A percentile compares a stretch with the other conserved stretches of the same genome.
These are phyloP conservation scores for Trimorus sp. DNA, from an alignment of 2,888 invertebrate species.

Conservation along the genomic window DNA sequence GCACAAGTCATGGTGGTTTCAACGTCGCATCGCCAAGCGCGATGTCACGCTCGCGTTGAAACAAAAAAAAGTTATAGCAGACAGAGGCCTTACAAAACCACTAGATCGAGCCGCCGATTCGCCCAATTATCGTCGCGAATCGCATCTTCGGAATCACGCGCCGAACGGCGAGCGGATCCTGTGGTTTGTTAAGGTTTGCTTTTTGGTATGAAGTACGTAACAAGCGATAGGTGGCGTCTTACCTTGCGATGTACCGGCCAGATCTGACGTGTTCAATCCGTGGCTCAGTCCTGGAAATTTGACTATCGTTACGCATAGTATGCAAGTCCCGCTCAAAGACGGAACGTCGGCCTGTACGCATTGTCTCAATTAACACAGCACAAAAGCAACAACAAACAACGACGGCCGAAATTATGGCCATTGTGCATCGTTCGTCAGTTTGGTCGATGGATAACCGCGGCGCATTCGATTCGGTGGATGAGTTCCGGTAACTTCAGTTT, in stretches of 20 bases:
- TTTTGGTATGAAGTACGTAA: constrained; percentile 32
- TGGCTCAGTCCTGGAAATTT: constrained; percentile 82
- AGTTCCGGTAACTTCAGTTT: neutral
- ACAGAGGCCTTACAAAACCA: constrained; percentile 65
- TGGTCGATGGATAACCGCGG: neutral
- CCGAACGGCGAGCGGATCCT: constrained; percentile 43
- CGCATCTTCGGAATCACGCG: no score
- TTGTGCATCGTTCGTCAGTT: neutral
- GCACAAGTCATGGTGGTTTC: constrained; percentile 79
- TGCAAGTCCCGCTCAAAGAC: constrained; percentile 63
- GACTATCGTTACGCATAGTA: constrained; percentile 80
- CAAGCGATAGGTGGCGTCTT: constrained; percentile 72
- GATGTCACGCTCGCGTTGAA: constrained; percentile 31
- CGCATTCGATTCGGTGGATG: neutral
- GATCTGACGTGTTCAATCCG: constrained; percentile 83
- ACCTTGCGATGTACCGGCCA: constrained; percentile 94
- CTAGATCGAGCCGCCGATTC: constrained; percentile 18
- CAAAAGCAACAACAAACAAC: constrained; percentile 18
- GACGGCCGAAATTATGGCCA: no score
- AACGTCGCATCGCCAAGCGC: no score
- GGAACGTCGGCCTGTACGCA: constrained; percentile 79
- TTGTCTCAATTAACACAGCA: constrained; percentile 74
- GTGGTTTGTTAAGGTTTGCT: constrained; percentile 60
- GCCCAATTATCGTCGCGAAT: constrained; percentile 8
- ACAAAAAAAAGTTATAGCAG: constrained; percentile 78